phyloP scores from a whole-genome alignment of 2,113 vertebrate species.

The Rattus norvegicus region GRCr8 NC_086038.1:54388001-54388500 shows the following conservation, averaged over 20 bases:
- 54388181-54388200: neutral
- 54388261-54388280: neutral
- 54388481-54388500: neutral
- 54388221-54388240: neutral
- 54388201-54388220: conserved; percentile 40
- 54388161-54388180: neutral
- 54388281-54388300: neutral
- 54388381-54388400: neutral
- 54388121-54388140: neutral
- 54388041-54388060: neutral
- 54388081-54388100: conserved; percentile 15
- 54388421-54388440: neutral
- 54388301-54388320: neutral
- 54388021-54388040: neutral
- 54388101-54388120: neutral
- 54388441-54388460: neutral
- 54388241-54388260: conserved; percentile 5
- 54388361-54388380: neutral
- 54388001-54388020: neutral
- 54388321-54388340: neutral
- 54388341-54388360: neutral
- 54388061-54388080: neutral
- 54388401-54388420: neutral
- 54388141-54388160: neutral
- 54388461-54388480: neutral